These are phyloP conservation scores for Varecia variegata DNA, from an alignment of 2,797 vertebrate genomes.

Conservation along the genomic window DNA sequence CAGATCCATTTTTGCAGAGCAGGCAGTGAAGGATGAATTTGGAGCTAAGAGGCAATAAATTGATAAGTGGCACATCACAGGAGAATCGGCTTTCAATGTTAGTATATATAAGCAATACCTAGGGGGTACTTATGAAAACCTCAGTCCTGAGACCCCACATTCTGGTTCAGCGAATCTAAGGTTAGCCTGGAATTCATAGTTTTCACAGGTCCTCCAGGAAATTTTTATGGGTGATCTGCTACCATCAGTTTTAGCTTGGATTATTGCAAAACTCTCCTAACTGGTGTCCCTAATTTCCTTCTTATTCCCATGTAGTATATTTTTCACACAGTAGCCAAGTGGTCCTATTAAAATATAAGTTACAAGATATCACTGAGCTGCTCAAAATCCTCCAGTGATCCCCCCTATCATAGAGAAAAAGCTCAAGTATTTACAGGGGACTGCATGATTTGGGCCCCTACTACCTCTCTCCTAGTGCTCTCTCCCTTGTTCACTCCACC, in stretches of 20 bases:
- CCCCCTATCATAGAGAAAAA: not conserved
- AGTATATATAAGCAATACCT: not conserved
- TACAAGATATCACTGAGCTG: not conserved
- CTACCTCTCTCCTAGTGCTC: not conserved
- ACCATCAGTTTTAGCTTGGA: not conserved
- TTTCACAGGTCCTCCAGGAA: not conserved
- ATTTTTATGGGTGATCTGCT: not conserved
- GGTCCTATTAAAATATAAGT: not conserved
- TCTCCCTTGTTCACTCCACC: fast-evolving
- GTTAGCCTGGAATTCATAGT: not conserved
- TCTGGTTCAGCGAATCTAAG: not conserved
- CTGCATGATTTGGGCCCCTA: not conserved
- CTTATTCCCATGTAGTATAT: not conserved
- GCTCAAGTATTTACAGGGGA: not conserved
- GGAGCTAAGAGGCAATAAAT: not conserved
- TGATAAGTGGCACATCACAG: not conserved
- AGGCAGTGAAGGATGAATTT: not conserved
- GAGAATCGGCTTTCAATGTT: not conserved
- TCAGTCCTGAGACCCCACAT: not conserved
- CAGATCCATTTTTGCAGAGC: not conserved
- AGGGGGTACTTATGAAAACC: not conserved
- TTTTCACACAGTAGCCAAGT: not conserved
- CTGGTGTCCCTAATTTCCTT: not conserved
- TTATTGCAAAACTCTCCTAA: not conserved
- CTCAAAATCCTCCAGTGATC: not conserved